Evolutionary conservation across 2,113 vertebrate genomes (phyloP).

Genomic region (Ellobius talpinus): DNA sequence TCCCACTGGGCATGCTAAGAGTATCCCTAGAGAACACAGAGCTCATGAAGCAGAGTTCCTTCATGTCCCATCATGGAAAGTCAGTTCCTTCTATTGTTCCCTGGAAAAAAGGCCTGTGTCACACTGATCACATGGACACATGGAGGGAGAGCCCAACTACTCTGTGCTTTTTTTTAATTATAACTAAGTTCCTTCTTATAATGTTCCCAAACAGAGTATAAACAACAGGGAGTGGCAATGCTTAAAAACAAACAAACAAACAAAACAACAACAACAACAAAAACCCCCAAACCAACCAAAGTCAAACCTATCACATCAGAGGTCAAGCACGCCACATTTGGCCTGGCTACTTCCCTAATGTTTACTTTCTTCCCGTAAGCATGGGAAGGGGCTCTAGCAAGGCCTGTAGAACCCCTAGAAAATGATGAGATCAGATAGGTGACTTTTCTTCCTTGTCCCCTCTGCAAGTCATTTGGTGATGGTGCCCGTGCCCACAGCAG

Average conservation of each 20-base stretch:
- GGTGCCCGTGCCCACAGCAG: neutral
- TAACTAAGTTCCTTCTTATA: neutral
- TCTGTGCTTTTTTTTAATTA: conserved; percentile 3
- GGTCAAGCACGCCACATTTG: neutral
- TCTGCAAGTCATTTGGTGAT: neutral
- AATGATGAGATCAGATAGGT: neutral
- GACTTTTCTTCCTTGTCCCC: rapidly evolving
- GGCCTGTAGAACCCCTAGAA: neutral
- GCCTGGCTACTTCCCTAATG: neutral
- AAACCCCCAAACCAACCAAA: neutral
- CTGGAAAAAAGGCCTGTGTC: neutral
- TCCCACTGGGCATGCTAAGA: neutral
- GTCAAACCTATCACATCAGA: neutral
- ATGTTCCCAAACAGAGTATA: neutral
- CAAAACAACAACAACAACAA: too few relatives aligned
- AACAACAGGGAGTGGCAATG: neutral
- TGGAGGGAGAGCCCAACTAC: neutral
- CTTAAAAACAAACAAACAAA: neutral
- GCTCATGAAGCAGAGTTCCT: neutral
- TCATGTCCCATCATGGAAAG: neutral
- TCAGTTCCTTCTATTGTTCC: neutral
- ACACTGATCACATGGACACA: neutral
- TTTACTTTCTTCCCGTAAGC: neutral
- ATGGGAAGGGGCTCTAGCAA: neutral
- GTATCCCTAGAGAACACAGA: neutral